A percentile compares a stretch with the other conserved stretches of the same genome.
These are phyloP conservation scores for Mesorhabditis belari DNA, from an alignment of 2,888 invertebrate genomes.

Conservation along the genomic window DNA sequence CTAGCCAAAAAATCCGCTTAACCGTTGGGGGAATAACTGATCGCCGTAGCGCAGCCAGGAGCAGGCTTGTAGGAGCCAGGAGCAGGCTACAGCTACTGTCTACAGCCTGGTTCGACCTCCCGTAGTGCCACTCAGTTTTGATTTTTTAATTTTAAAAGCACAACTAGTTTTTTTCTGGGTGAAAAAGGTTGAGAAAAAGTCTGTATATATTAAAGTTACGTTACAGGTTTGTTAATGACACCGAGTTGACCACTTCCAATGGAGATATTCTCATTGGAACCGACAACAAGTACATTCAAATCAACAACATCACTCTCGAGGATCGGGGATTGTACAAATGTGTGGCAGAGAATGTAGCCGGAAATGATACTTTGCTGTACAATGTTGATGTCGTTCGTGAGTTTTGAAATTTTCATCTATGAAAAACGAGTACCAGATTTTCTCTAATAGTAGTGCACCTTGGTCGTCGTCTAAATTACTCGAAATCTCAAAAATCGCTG, in stretches of 20 bases:
- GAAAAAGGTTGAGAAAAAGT: no score
- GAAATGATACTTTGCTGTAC: slow-evolving; percentile 52
- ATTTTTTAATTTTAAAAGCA: no score
- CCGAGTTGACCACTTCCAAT: slow-evolving; percentile 5
- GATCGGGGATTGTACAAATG: slow-evolving; percentile 56
- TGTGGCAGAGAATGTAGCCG: slow-evolving; percentile 54
- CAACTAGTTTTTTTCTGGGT: no score
- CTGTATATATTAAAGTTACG: no score
- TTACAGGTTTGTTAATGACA: slow-evolving; percentile 15
- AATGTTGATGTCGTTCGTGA: slow-evolving; percentile 48
- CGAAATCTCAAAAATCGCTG: no score
- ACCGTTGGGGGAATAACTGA: no score
- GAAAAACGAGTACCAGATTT: no score
- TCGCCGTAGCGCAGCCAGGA: background rate
- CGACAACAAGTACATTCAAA: slow-evolving; percentile 25
- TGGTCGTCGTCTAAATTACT: no score
- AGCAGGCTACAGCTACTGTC: no score
- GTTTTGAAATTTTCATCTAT: slow-evolving; percentile 8
- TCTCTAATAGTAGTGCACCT: no score
- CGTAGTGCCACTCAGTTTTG: no score
- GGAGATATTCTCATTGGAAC: slow-evolving; percentile 29
- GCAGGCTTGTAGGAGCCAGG: background rate
- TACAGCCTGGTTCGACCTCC: no score
- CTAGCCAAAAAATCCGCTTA: background rate
- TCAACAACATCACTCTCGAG: slow-evolving; percentile 37